These are phyloP conservation scores for Trissolcus basalis DNA, from an alignment of 1,140 invertebrate species.

Conservation along the genomic window DNA sequence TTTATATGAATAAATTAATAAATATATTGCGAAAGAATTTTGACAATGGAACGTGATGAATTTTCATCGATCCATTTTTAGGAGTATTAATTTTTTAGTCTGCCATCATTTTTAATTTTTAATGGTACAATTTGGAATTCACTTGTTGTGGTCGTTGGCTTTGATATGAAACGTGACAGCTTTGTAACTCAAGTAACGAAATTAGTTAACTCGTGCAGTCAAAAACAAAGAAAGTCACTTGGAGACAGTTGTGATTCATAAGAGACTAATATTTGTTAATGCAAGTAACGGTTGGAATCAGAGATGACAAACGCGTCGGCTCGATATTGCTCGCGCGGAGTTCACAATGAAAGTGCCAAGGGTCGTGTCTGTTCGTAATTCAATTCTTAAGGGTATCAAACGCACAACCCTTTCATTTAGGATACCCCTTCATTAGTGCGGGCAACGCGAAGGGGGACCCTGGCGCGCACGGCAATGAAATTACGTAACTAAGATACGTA, in stretches of 20 bases:
- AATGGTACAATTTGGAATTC: too few relatives aligned
- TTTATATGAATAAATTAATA: too few relatives aligned
- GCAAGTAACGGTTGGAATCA: constrained; percentile 44
- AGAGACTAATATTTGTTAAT: constrained; percentile 48
- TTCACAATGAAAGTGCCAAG: constrained; percentile 55
- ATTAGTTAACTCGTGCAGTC: too few relatives aligned
- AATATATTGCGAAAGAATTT: too few relatives aligned
- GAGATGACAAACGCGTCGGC: constrained; percentile 41
- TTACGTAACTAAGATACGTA: constrained; percentile 67
- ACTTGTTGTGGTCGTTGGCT: too few relatives aligned
- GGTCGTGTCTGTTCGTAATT: constrained; percentile 67
- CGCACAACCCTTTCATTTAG: constrained; percentile 71
- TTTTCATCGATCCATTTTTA: too few relatives aligned
- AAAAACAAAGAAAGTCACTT: too few relatives aligned
- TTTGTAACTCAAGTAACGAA: too few relatives aligned
- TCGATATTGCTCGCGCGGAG: constrained; percentile 45
- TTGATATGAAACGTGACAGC: too few relatives aligned
- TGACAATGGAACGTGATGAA: too few relatives aligned
- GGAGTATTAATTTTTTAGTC: too few relatives aligned
- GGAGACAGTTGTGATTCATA: constrained; percentile 8
- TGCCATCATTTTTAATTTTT: too few relatives aligned
- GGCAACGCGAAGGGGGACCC: constrained; percentile 17
- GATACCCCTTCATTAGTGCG: constrained; percentile 67
- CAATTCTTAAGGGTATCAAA: constrained; percentile 73
- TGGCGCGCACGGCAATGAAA: constrained; percentile 59